Percentiles rank a stretch among this genome's conserved stretches.
These are phyloP conservation scores for Clupea harengus DNA, from an alignment of 2,113 vertebrate genomes.

Conservation along the genomic window DNA sequence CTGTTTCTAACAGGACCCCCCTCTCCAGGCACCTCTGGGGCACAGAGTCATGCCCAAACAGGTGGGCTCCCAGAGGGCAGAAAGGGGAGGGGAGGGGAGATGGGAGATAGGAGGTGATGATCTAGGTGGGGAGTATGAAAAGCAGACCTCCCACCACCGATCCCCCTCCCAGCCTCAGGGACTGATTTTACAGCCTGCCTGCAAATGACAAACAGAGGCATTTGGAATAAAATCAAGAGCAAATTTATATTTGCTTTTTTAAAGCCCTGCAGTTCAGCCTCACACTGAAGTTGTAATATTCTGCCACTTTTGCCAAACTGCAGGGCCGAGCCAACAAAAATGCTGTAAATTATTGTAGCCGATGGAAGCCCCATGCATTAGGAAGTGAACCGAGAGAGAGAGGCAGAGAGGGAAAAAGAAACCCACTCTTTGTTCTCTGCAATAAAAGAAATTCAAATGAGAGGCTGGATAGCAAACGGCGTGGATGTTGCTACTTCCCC, in stretches of 20 bases:
- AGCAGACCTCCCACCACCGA: background rate
- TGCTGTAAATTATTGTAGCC: background rate
- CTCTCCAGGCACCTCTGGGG: background rate
- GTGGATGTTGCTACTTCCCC: background rate
- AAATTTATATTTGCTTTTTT: too few species aligned
- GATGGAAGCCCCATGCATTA: background rate
- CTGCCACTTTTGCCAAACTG: background rate
- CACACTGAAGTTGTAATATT: background rate
- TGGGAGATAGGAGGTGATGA: background rate
- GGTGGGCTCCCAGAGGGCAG: background rate
- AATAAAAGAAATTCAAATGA: background rate
- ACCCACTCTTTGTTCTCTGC: background rate
- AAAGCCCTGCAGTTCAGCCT: too few species aligned
- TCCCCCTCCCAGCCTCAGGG: background rate
- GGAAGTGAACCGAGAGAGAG: background rate
- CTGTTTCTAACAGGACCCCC: too few species aligned
- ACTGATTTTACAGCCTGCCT: background rate
- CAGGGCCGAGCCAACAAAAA: background rate
- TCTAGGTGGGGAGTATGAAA: background rate
- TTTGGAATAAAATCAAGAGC: background rate
- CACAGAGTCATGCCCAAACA: background rate
- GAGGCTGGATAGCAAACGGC: background rate
- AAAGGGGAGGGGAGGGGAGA: background rate
- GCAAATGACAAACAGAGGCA: background rate
- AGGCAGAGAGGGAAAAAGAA: background rate